Evolutionary conservation across 64 coral and sea anemone species (phyloP).

Genomic region (Stichodactyla mertensii): DNA sequence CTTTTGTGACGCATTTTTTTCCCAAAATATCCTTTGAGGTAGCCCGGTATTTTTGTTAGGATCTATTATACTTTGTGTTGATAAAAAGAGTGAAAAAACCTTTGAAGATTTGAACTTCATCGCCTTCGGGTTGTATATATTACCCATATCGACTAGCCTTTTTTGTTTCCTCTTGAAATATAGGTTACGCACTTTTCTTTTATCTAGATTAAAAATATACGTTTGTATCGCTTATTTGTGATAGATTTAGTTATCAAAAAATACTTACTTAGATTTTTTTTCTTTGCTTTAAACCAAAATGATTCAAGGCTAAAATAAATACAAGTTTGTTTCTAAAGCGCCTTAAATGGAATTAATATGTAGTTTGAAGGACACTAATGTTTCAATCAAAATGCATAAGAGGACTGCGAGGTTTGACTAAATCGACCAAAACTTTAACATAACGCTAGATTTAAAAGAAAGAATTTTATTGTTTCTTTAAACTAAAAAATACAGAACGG

Average conservation of each 20-base stretch:
- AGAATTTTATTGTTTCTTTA: neutral
- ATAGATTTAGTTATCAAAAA: no score
- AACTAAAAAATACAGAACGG: neutral
- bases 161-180: neutral
- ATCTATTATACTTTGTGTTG: neutral
- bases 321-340: no score
- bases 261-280: no score
- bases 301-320: no score
- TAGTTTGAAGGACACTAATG: no score
- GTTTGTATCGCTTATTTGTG: no score
- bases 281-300: no score
- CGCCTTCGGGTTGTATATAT: neutral
- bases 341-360: no score
- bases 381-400: neutral
- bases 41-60: neutral
- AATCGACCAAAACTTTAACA: neutral
- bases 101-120: neutral
- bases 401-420: neutral
- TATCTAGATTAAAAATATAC: neutral
- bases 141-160: neutral
- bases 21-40: neutral
- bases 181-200: neutral
- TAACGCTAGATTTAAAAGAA: slow-evolving; percentile 1
- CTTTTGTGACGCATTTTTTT: no score
- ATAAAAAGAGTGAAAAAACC: neutral